Base-by-base conservation (phyloP, 2,888 invertebrate genomes). In the Megastigmus dorsalis region DNA sequence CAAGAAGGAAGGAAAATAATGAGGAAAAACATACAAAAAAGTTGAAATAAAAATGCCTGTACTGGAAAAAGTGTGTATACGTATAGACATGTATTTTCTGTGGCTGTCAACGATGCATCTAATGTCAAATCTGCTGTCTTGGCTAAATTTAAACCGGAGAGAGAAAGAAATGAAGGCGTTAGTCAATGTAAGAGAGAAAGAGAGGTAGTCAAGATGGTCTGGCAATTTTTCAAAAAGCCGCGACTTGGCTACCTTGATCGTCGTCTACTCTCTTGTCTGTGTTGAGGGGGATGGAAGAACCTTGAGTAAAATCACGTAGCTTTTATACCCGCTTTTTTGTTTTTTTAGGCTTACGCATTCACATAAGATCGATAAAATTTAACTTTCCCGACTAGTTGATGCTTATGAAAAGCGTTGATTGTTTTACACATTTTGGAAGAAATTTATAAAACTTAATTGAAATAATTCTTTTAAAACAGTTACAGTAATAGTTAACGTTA, bases 71-170 rank as follows among this genome's bases (percentile, higher is more conserved):
- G 36, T 36, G 18, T 50, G 26, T 62, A 66, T 26, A 15, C 38
- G 18, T n/a, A 26, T 15, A 3, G 13, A 18, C 48, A 28, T 23
- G 26, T 38, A 38, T 15, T 7, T 38, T 41, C 20, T 18, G 13
- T 15, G 13, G 9, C 5, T 48, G 28, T n/a, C 6, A 26, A 48
- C 80, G 79, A 80, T 79, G 79, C 79, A 81, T 83, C 81, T 82
- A 83, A 84, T 84, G 83, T 85, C 84, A 85, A 85, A 84, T 85
- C 63, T 41, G 9, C 71, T 62, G 83, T 83, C 83, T 83, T 79
- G 79, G 84, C 83, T 83, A 83, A 84, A 84, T 85, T 84, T 86
- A 86, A 80, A 81, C 80, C 82, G 78, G 74, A 73, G 79, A 33
- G 41, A 60, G 28, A 3, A 54, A 20, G 50, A 57, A 18, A 43